Evolutionary conservation across 2,797 vertebrate genomes (phyloP).

Genomic region (Myotis vivesi): DNA sequence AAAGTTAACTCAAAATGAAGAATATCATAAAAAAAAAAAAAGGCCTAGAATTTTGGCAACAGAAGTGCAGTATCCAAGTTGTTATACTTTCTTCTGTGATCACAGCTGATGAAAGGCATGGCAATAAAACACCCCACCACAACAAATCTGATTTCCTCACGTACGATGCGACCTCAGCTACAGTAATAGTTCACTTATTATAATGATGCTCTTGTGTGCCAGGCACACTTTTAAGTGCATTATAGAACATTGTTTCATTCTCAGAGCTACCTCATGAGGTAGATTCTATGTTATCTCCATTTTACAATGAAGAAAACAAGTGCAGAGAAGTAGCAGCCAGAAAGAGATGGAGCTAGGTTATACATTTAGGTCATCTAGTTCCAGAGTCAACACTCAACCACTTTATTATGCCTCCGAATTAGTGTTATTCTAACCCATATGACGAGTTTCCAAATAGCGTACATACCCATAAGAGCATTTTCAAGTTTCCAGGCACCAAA

Average conservation of each 20-base stretch:
- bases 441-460: background rate
- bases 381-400: background rate
- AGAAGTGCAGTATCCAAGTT: background rate
- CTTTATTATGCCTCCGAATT: background rate
- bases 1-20: slow-evolving; percentile 26
- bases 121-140: background rate
- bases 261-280: background rate
- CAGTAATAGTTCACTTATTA: background rate
- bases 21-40: background rate
- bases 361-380: background rate
- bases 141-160: background rate
- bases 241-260: background rate
- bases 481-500: background rate
- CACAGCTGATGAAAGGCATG: background rate
- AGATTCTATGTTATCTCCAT: background rate
- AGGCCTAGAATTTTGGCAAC: slow-evolving; percentile 7
- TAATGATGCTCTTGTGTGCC: background rate
- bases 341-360: background rate
- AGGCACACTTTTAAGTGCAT: background rate
- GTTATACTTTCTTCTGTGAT: background rate
- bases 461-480: background rate
- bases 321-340: background rate
- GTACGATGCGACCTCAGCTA: background rate
- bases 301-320: background rate
- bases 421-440: background rate